A percentile compares a stretch with the other conserved stretches of the same genome.
Conservation (phyloP, 2,888 invertebrate species). For the Diplolepis rosae region DNA sequence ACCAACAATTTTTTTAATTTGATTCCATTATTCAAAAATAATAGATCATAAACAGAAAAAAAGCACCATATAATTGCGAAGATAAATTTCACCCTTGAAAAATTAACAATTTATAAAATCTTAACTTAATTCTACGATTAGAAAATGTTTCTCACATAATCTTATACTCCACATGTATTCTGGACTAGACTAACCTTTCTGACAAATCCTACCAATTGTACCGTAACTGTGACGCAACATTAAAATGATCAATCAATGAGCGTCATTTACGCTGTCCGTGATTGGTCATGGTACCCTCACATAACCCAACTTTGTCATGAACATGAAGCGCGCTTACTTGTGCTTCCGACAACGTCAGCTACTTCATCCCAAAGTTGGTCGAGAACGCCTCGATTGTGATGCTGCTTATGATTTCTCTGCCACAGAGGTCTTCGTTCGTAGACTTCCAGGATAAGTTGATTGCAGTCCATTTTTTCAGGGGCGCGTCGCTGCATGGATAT, state of each 20-base stretch:
- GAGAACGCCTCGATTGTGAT: neutral
- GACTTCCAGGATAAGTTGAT: neutral
- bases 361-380: constrained; percentile 14
- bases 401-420: constrained; percentile 15
- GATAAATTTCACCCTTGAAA: too few species aligned
- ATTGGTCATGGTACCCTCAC: neutral
- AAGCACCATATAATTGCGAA: too few species aligned
- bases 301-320: neutral
- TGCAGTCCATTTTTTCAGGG: constrained; percentile 21
- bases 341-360: neutral
- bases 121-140: too few species aligned
- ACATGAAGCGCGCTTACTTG: constrained; percentile 1
- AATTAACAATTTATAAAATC: too few species aligned
- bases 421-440: constrained; percentile 13
- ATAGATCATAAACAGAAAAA: too few species aligned
- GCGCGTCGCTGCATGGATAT: constrained; percentile 13
- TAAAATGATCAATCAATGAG: neutral
- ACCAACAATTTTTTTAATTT: too few species aligned
- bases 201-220: too few species aligned
- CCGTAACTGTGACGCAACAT: neutral
- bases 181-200: too few species aligned
- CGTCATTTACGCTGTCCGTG: neutral
- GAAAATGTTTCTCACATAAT: too few species aligned
- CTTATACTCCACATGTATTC: too few species aligned
- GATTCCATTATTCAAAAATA: too few species aligned